Evolutionary conservation across 2,113 vertebrate species (phyloP).

Genomic region (Sander lucioperca): DNA sequence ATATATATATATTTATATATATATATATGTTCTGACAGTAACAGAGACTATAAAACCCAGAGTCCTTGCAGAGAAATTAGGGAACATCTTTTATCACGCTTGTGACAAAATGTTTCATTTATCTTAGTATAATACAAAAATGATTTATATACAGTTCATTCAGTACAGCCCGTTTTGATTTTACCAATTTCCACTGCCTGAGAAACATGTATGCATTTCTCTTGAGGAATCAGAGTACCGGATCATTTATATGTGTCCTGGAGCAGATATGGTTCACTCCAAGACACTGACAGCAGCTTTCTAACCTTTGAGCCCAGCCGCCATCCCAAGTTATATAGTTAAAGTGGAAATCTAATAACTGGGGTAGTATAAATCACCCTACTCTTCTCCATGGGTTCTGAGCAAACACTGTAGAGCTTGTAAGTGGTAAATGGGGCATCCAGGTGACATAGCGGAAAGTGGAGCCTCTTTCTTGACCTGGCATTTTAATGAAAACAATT

Average conservation of each 20-base stretch:
- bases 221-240: constrained; percentile 1
- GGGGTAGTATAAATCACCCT: constrained; percentile 10
- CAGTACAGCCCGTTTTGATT: neutral
- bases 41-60: neutral
- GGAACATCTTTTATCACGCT: neutral
- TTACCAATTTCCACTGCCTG: neutral
- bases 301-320: constrained; percentile 37
- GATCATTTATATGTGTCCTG: constrained; percentile 35
- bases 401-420: constrained; percentile 36
- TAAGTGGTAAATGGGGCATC: constrained; percentile 33
- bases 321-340: constrained; percentile 13
- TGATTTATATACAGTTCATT: neutral
- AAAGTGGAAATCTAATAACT: constrained; percentile 36
- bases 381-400: constrained; percentile 24
- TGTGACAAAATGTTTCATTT: neutral
- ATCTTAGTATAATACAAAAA: neutral
- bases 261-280: constrained; percentile 32
- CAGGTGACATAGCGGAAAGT: constrained; percentile 19
- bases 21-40: neutral
- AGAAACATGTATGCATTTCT: constrained; percentile 13
- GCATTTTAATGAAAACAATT: constrained; percentile 19
- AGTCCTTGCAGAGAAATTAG: neutral
- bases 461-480: neutral
- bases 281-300: constrained; percentile 30
- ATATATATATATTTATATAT: too few species aligned